Conservation (phyloP, 2,113 vertebrate genomes). For the Tetraodon nigroviridis region DNA sequence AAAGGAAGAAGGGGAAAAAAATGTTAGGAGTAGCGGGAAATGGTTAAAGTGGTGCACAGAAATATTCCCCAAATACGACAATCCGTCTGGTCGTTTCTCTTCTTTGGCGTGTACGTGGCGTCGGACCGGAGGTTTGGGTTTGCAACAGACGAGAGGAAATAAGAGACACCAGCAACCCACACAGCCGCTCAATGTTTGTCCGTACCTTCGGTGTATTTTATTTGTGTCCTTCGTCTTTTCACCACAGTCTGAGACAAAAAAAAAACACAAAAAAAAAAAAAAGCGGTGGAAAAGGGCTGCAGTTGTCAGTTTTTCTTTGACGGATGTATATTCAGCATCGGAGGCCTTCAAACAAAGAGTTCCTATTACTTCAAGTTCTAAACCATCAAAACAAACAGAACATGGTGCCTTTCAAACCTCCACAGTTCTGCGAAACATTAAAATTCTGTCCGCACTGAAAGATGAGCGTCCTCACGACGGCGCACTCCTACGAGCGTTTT, state of each 20-base stretch:
- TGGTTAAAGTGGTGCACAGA: not conserved
- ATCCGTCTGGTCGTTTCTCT: not conserved
- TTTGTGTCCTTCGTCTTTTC: constrained; percentile 28
- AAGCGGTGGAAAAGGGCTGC: constrained; percentile 16
- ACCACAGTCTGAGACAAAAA: constrained; percentile 26
- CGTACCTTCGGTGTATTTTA: constrained; percentile 37
- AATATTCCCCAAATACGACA: constrained; percentile 6
- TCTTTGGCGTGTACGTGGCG: not conserved
- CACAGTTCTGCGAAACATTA: no score
- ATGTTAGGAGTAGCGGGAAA: not conserved
- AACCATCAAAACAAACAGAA: constrained; percentile 62
- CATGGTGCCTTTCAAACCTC: constrained; percentile 52
- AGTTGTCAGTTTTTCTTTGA: constrained; percentile 59
- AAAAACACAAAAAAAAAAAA: constrained; percentile 39
- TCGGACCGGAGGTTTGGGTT: not conserved
- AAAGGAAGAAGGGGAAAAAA: not conserved
- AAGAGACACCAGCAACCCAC: constrained; percentile 9
- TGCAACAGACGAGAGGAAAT: not conserved
- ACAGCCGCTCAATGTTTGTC: constrained; percentile 34
- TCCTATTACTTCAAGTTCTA: constrained; percentile 52
- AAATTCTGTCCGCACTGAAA: not conserved
- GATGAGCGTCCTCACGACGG: no score
- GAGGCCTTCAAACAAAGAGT: constrained; percentile 34
- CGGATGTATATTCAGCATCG: constrained; percentile 47
- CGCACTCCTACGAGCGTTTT: not conserved